Base-by-base conservation (phyloP, 2,797 vertebrate species). In the Discoglossus pictus region DNA sequence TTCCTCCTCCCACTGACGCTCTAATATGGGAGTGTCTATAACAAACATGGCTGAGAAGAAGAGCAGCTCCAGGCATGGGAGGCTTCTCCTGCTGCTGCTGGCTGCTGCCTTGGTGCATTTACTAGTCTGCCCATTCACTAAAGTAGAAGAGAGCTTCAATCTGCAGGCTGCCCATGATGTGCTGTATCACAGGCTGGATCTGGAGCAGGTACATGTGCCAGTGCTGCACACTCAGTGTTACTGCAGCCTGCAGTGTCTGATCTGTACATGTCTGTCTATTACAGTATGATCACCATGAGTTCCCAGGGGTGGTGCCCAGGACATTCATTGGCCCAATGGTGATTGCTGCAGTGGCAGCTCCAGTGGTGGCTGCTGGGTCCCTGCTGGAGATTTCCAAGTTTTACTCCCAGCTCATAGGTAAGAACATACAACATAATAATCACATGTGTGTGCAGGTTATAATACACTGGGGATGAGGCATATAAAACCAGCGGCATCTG, bases 141-240 rank as follows among this genome's bases (percentile, higher is more conserved):
- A 99, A 84, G 97, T 99, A 23, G 97, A 99, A 58, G 97, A 99
- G 77, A 99, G 97, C 74, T 99, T 99, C 77, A 97, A 93, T 52
- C 78, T 99, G 24, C 97, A 99, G 83, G 97, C 97, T 1, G 69
- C 75, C 5, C 97, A 99, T 23, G 97, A 99, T 67, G 86, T 99
- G 75, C 73, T 98, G 2, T 98, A 92, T 75, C 89, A 98, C 83
- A 87, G 86, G 36, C 78, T 92, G 66, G 83, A 93, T 27, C 74
- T 96, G 69, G 86, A 92, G 38, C 86, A 93, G 93, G 97, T 98
- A 74, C 18, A 9, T 4, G 13, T 2, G 10, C 18, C 15, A 15
- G n/a, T 7, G 8, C 10, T 4, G 10, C 7, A n/a, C n/a, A n/a
- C 23, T 31, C 27, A 4, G 27, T 8, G 27, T 31, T 31, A 8